These are phyloP conservation scores for Tricholauxania praeusta DNA, from an alignment of 2,888 invertebrate species.

Conservation along the genomic window DNA sequence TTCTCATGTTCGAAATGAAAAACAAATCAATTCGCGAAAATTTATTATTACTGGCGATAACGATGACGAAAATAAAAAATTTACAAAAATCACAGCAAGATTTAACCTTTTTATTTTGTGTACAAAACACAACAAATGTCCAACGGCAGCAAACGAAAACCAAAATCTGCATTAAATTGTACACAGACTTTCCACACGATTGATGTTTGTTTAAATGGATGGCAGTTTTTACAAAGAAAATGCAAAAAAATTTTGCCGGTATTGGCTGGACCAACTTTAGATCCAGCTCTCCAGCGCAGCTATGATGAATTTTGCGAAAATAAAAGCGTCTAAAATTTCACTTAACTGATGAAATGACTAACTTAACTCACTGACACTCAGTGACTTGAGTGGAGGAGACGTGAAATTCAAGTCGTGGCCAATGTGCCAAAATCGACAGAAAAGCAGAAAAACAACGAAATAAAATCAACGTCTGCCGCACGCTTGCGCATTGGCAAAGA, in stretches of 20 bases:
- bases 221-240: background rate
- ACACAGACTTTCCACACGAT: constrained; percentile 15
- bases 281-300: background rate
- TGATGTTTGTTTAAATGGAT: constrained; percentile 22
- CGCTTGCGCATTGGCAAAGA: constrained; percentile 14
- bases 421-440: constrained; percentile 22
- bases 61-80: background rate
- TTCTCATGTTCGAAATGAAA: constrained; percentile 22
- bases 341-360: constrained; percentile 23
- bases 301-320: constrained; percentile 12
- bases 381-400: constrained; percentile 8
- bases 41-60: constrained; percentile 16
- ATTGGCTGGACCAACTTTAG: background rate
- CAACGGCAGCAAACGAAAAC: background rate
- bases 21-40: constrained; percentile 20
- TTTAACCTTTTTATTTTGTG: background rate
- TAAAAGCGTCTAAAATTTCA: constrained; percentile 21
- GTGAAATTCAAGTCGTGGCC: constrained; percentile 21
- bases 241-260: background rate
- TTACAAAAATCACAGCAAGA: background rate
- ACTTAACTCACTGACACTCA: constrained; percentile 21
- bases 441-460: background rate
- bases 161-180: constrained; percentile 26
- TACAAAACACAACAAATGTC: constrained; percentile 9
- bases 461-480: background rate